Conservation (phyloP, 1,140 invertebrate genomes). For the Mactra quadrangularis region DNA sequence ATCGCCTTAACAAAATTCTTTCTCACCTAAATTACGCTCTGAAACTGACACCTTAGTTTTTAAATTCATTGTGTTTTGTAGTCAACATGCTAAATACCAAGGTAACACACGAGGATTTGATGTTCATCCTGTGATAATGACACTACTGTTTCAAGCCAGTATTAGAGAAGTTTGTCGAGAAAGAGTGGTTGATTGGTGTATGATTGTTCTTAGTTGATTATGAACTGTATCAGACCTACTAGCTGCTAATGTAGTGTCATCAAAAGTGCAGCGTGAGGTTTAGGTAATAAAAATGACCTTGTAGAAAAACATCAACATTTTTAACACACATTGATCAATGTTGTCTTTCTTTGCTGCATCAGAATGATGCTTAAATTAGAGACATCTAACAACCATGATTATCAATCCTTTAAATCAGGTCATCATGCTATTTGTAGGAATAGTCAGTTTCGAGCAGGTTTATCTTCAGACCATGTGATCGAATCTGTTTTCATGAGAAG, state of each 20-base stretch:
- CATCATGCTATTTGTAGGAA: constrained; percentile 52
- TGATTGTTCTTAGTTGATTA: neutral
- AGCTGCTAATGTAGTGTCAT: constrained; percentile 25
- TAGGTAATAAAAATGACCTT: no score
- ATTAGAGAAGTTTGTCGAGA: neutral
- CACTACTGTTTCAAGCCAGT: constrained; percentile 2
- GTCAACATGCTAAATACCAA: neutral
- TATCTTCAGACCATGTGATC: constrained; percentile 79
- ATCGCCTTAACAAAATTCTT: no score
- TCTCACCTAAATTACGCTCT: no score
- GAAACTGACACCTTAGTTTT: constrained; percentile 24
- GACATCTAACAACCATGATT: constrained; percentile 25
- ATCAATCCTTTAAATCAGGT: constrained; percentile 71
- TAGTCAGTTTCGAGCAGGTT: constrained; percentile 82
- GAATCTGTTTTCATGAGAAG: constrained; percentile 70
- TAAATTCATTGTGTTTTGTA: constrained; percentile 10
- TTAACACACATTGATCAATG: constrained; percentile 75
- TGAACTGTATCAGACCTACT: neutral
- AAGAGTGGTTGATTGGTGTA: constrained; percentile 8
- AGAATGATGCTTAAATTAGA: constrained; percentile 80
- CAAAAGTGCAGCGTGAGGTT: constrained; percentile 22
- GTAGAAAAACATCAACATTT: no score
- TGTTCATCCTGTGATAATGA: neutral
- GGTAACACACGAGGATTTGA: neutral
- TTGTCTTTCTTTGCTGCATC: constrained; percentile 83